Evolutionary conservation across 2,888 invertebrate species (phyloP), one percentile per base, ranked within the genome.

Genomic region (Ochropacha duplaris): DNA sequence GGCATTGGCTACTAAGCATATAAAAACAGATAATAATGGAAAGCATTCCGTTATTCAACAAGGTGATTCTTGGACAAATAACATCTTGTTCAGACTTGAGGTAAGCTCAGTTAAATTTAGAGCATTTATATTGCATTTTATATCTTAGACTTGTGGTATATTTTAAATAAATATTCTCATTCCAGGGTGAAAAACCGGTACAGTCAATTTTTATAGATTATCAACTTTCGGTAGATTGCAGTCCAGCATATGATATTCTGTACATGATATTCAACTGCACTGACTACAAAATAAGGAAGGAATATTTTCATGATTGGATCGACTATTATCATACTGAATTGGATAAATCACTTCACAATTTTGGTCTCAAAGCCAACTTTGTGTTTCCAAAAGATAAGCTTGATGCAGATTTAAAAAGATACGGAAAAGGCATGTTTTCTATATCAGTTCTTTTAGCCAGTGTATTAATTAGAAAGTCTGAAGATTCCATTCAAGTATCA

Each of bases 51-150:
- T 83, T 4, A 74, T 85, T 16, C 69, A 69, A 49, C 85, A 86
- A 57, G 85, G 85, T 6, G 85, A 86, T 57, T 69, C 74, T 22
- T 85, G 85, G 84, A 81, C 76, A 1, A 85, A 84, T 49, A 86
- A 86, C 58, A 69, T 85, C n/a, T 68, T 85, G 69, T 84, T 79
- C 54, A 76, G 57, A 59, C 63, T 72, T 49, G 58, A 76, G 70
- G 83, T 72, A 68, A 65, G 74, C 62, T 52, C 2, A 16, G 14
- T 19, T 44, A 44, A 44, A 9, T 9, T 44, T 16, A 4, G 31
- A n/a, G n/a, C n/a, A n/a, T n/a, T n/a, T n/a, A n/a, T n/a, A n/a
- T n/a, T n/a, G 2, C 6, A 9, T 28, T 8, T 9, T 0, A 28
- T 9, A 28, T 28, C 6, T 28, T 9, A 28, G 11, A 28, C 5